phyloP scores from a whole-genome alignment of 2,888 invertebrate species.

The Parapristionchus giblindavisi region DNA sequence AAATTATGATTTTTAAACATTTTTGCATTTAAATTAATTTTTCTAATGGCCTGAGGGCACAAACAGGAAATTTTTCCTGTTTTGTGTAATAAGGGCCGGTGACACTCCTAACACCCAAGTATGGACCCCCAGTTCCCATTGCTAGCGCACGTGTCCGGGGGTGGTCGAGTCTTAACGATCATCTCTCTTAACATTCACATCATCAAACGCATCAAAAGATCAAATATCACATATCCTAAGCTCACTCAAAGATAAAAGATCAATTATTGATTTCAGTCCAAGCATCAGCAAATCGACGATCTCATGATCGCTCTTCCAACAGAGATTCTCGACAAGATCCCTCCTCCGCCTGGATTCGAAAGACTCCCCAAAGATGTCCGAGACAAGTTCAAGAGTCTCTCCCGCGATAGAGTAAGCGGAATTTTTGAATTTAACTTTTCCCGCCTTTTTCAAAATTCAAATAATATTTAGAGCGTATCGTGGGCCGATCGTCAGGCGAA shows the following conservation, averaged over 20 bases:
- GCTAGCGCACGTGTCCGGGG: too few relatives aligned
- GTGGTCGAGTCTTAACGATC: too few relatives aligned
- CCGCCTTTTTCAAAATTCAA: neutral
- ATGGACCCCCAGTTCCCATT: too few relatives aligned
- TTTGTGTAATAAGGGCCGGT: too few relatives aligned
- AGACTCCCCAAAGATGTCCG: slow-evolving; percentile 20
- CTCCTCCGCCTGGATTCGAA: slow-evolving; percentile 32
- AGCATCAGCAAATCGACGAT: slow-evolving; percentile 30
- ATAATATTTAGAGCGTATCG: neutral
- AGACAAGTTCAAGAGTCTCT: slow-evolving; percentile 22
- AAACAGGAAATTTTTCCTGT: too few relatives aligned
- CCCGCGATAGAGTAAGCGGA: slow-evolving; percentile 11
- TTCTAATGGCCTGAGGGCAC: too few relatives aligned
- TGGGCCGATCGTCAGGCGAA: slow-evolving; percentile 18
- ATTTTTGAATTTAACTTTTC: neutral
- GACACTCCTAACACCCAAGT: too few relatives aligned
- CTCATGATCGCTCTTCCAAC: slow-evolving; percentile 31
- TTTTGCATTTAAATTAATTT: too few relatives aligned
- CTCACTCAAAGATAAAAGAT: neutral
- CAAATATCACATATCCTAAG: neutral
- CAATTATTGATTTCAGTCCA: neutral
- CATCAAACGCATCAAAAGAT: too few relatives aligned
- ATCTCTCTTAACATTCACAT: too few relatives aligned
- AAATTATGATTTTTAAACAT: too few relatives aligned
- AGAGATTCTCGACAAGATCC: slow-evolving; percentile 27